Evolutionary conservation across 92 coral and sea anemone species (phyloP).

Genomic region (Blastomussa wellsi): DNA sequence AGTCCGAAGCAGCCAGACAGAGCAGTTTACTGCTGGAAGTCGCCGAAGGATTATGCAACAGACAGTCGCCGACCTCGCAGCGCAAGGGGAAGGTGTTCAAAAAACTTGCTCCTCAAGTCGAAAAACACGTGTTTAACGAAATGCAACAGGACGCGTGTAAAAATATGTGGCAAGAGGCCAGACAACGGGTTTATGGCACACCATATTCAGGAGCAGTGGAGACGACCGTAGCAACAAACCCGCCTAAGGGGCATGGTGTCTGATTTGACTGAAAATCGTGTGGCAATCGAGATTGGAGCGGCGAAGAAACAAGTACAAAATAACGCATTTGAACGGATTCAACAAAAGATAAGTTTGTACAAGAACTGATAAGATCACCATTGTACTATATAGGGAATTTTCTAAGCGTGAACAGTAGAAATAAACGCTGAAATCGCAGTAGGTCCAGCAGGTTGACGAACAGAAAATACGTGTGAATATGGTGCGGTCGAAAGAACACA

Average conservation of each 20-base stretch:
- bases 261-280: not conserved
- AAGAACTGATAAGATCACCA: not conserved
- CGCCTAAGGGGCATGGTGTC: not conserved
- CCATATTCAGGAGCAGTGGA: not conserved
- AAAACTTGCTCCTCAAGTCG: conserved; percentile 82
- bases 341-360: not conserved
- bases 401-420: not conserved
- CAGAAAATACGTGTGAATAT: not conserved
- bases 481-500: not conserved
- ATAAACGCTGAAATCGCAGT: not conserved
- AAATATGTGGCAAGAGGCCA: conserved; percentile 77
- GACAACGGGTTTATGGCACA: conserved; percentile 70
- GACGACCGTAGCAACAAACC: not conserved
- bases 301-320: not conserved
- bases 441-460: not conserved
- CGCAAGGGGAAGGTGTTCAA: conserved; percentile 76
- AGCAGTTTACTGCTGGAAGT: conserved; percentile 56
- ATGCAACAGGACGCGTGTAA: conserved; percentile 74
- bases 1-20: conserved; percentile 74
- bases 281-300: not conserved
- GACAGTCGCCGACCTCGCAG: conserved; percentile 58
- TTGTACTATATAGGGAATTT: not conserved
- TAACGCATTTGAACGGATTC: not conserved
- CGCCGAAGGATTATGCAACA: conserved; percentile 68
- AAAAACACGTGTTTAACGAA: conserved; percentile 72